phyloP scores from a whole-genome alignment of 2,888 invertebrate genomes.

The Calliopum simillimum region DNA sequence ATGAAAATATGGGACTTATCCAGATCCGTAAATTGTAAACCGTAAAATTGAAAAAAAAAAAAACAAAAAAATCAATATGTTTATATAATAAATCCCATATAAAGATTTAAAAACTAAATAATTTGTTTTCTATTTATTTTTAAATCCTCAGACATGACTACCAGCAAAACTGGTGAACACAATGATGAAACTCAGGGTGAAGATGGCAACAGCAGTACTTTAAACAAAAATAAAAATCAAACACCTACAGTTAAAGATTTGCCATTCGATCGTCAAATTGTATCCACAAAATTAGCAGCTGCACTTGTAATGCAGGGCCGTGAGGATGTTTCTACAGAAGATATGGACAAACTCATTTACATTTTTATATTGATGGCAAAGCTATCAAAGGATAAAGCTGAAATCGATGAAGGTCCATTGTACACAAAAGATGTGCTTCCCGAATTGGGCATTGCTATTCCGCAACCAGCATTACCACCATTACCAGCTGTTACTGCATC shows the following conservation, averaged over 20 bases:
- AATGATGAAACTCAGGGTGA: conserved; percentile 1
- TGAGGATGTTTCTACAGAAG: conserved; percentile 82
- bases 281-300: conserved; percentile 84
- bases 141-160: conserved; percentile 25
- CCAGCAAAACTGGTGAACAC: conserved; percentile 13
- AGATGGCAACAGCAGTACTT: not conserved
- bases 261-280: conserved; percentile 79
- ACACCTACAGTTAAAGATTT: conserved; percentile 69
- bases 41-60: conserved; percentile 24
- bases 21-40: not conserved
- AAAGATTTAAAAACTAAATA: not conserved
- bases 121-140: conserved; percentile 16
- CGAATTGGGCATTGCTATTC: conserved; percentile 49
- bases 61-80: not conserved
- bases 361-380: conserved; percentile 81
- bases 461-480: conserved; percentile 21
- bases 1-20: not conserved
- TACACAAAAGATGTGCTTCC: conserved; percentile 50
- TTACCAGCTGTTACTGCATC: conserved; percentile 41
- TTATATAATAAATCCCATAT: not conserved
- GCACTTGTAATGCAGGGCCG: conserved; percentile 83
- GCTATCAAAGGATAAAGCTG: conserved; percentile 68
- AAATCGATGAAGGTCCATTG: conserved; percentile 47
- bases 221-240: not conserved
- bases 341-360: conserved; percentile 82